Percentiles rank a stretch among this genome's conserved stretches.
Evolutionary conservation across 2,888 invertebrate species (phyloP).

Genomic region (Eupeodes latifasciatus): DNA sequence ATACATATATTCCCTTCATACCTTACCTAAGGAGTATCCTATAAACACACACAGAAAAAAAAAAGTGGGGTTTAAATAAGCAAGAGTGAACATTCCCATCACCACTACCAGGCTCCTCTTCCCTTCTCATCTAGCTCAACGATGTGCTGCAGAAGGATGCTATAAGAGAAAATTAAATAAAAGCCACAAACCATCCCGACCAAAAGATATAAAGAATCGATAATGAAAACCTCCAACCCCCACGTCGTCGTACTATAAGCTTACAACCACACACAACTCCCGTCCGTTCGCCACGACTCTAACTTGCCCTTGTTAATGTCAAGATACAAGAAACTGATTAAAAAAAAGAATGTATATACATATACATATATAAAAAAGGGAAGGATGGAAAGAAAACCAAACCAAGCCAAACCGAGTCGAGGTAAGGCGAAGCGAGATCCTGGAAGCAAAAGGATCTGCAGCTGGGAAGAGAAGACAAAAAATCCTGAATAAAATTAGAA

Average conservation of each 20-base stretch:
- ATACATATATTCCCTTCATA: not conserved
- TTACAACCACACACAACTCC: constrained; percentile 18
- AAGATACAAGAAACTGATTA: constrained; percentile 74
- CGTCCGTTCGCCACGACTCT: not conserved
- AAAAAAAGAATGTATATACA: constrained; percentile 52
- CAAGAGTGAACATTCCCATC: not conserved
- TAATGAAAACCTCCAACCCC: constrained; percentile 63
- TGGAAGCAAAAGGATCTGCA: constrained; percentile 17
- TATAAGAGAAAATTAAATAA: constrained; percentile 70
- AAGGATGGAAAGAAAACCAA: constrained; percentile 14
- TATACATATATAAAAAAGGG: not conserved
- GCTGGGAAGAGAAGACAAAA: constrained; percentile 1
- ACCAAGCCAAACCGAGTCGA: too few relatives aligned
- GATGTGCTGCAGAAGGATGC: constrained; percentile 23
- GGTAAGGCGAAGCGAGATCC: not conserved
- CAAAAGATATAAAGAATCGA: constrained; percentile 67
- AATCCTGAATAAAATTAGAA: constrained; percentile 62
- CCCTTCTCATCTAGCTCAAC: not conserved
- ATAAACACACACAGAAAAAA: not conserved
- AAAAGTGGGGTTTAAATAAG: not conserved
- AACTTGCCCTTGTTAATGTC: constrained; percentile 74
- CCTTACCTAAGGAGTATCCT: not conserved
- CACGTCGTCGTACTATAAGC: not conserved
- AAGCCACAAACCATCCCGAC: constrained; percentile 67
- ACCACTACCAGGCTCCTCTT: too few relatives aligned